Evolutionary conservation across 2,888 invertebrate species (phyloP).

Genomic region (Suillia variegata): DNA sequence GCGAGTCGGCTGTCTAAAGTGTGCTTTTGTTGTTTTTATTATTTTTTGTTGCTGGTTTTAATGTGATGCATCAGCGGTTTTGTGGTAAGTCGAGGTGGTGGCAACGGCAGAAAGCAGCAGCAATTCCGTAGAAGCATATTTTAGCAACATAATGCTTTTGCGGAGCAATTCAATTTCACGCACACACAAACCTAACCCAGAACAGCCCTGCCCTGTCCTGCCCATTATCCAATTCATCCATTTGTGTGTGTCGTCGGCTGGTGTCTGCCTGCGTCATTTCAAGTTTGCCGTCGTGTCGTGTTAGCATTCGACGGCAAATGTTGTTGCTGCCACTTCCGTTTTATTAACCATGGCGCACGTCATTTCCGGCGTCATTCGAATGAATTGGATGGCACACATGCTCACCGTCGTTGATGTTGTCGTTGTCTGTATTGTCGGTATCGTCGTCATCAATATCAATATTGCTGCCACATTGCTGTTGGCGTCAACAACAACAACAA

Average conservation of each 20-base stretch:
- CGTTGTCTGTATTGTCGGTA: slow-evolving; percentile 5
- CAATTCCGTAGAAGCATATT: too few species aligned
- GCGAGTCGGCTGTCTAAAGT: not conserved
- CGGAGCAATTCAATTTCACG: not conserved
- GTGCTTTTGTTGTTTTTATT: not conserved
- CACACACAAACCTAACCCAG: not conserved
- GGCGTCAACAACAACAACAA: too few species aligned
- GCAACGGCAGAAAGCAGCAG: too few species aligned
- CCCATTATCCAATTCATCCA: too few species aligned
- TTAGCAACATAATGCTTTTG: not conserved
- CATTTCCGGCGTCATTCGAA: slow-evolving; percentile 14
- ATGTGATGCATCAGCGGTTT: not conserved
- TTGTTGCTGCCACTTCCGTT: slow-evolving; percentile 15
- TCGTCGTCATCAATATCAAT: slow-evolving; percentile 23
- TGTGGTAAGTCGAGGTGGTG: not conserved
- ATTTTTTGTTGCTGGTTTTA: not conserved
- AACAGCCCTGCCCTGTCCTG: slow-evolving; percentile 2
- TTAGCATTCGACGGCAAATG: not conserved
- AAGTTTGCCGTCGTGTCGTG: not conserved
- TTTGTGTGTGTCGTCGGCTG: too few species aligned
- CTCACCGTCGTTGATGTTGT: not conserved
- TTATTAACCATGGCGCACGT: slow-evolving; percentile 16
- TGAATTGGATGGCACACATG: not conserved
- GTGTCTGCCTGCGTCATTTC: not conserved
- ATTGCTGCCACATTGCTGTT: too few species aligned